A percentile compares a stretch with the other conserved stretches of the same genome.
Evolutionary conservation across 2,797 vertebrate genomes (phyloP).

Genomic region (Thalassophryne amazonica): DNA sequence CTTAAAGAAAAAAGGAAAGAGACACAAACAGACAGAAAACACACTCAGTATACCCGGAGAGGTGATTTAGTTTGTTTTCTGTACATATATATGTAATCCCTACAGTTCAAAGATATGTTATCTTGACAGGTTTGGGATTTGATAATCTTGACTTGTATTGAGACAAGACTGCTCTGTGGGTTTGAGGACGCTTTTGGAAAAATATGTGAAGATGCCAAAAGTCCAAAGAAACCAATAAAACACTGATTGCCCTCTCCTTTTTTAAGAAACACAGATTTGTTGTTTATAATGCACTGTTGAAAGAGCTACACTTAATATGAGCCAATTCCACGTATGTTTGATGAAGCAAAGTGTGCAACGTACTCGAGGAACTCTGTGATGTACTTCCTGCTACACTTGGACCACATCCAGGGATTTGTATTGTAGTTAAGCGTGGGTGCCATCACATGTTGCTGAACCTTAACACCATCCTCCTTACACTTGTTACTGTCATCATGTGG

Average conservation of each 20-base stretch:
- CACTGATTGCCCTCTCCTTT: too few species aligned
- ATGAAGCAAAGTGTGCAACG: slow-evolving; percentile 56
- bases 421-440: slow-evolving; percentile 95
- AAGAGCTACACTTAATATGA: too few species aligned
- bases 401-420: slow-evolving; percentile 99
- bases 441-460: slow-evolving; percentile 96
- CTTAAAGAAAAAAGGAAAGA: slow-evolving; percentile 71
- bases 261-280: too few species aligned
- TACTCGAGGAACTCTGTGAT: slow-evolving; percentile 99
- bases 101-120: slow-evolving; percentile 8
- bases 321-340: slow-evolving; percentile 9
- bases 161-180: too few species aligned
- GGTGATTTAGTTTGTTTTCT: slow-evolving; percentile 36
- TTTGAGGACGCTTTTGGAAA: too few species aligned
- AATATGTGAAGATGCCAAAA: too few species aligned
- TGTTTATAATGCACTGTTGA: too few species aligned
- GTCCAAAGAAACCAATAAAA: too few species aligned
- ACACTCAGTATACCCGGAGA: slow-evolving; percentile 61
- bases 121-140: slow-evolving; percentile 20
- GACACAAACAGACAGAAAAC: slow-evolving; percentile 71
- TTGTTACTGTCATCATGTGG: slow-evolving; percentile 98
- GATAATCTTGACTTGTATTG: too few species aligned
- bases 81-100: slow-evolving; percentile 25
- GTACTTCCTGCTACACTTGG: slow-evolving; percentile 97
- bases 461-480: slow-evolving; percentile 94